These are phyloP conservation scores for Pterophyllum scalare DNA, from an alignment of 2,113 vertebrate species.

Conservation along the genomic window DNA sequence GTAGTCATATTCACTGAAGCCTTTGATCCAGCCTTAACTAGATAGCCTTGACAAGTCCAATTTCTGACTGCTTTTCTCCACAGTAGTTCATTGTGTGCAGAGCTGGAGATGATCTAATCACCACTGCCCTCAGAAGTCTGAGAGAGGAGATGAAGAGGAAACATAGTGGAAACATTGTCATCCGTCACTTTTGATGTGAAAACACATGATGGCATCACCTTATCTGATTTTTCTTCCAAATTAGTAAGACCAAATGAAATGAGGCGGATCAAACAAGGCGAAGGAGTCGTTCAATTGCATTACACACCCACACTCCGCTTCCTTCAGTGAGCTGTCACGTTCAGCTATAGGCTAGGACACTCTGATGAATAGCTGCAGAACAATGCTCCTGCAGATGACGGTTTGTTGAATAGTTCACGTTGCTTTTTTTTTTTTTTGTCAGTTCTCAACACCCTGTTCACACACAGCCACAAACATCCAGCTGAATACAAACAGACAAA, in stretches of 20 bases:
- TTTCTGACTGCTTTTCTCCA: conserved; percentile 56
- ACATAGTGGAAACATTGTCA: conserved; percentile 70
- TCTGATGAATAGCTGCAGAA: conserved; percentile 34
- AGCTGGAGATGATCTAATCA: conserved; percentile 73
- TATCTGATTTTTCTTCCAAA: conserved; percentile 73
- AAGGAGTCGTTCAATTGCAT: conserved; percentile 67
- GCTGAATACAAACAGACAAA: background rate
- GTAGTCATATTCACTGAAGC: conserved; percentile 37
- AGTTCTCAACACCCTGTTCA: background rate
- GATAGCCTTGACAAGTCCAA: conserved; percentile 61
- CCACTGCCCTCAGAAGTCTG: conserved; percentile 66
- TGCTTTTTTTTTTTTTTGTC: conserved; percentile 20
- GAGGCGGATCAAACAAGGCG: conserved; percentile 69
- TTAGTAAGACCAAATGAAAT: conserved; percentile 71
- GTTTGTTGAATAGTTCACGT: conserved; percentile 18
- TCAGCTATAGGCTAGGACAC: conserved; percentile 38
- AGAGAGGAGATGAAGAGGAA: conserved; percentile 69
- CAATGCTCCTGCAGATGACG: conserved; percentile 27
- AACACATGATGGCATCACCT: conserved; percentile 67
- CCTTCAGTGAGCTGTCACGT: conserved; percentile 35
- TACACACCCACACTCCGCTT: conserved; percentile 61
- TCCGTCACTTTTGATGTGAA: conserved; percentile 76
- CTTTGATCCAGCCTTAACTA: conserved; percentile 69
- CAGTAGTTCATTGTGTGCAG: conserved; percentile 70
- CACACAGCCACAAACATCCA: background rate